Conservation (phyloP, 2,113 vertebrate species). For the Sander lucioperca region DNA sequence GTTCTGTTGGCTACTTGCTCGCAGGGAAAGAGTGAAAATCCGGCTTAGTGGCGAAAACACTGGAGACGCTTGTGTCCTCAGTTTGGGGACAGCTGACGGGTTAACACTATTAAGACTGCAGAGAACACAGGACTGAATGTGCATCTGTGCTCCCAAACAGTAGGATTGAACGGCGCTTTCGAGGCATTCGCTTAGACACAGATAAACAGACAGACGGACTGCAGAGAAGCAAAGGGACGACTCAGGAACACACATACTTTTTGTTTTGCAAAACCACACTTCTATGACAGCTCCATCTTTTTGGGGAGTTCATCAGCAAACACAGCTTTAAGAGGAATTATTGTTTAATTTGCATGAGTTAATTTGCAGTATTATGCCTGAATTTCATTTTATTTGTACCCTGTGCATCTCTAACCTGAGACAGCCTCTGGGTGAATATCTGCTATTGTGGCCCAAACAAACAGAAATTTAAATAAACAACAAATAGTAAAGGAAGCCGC, state of each 20-base stretch:
- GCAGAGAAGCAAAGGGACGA: conserved; percentile 49
- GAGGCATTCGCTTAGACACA: conserved; percentile 57
- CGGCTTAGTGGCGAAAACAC: conserved; percentile 61
- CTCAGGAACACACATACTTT: conserved; percentile 55
- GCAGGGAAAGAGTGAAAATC: conserved; percentile 71
- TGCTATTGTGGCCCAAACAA: background rate
- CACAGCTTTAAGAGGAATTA: background rate
- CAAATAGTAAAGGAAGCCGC: background rate
- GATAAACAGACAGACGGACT: conserved; percentile 69
- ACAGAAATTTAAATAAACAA: background rate
- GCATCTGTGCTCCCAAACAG: conserved; percentile 78
- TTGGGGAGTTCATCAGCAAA: conserved; percentile 22
- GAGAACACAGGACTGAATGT: conserved; percentile 67
- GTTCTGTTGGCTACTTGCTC: conserved; percentile 54
- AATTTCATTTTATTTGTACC: background rate
- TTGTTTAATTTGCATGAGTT: conserved; percentile 7
- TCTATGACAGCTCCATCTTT: conserved; percentile 26
- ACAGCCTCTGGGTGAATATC: no score
- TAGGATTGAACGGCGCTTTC: conserved; percentile 56
- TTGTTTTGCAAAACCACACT: conserved; percentile 12
- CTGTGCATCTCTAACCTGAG: background rate
- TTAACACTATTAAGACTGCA: conserved; percentile 81
- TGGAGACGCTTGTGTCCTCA: conserved; percentile 68
- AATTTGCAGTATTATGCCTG: background rate
- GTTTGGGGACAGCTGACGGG: conserved; percentile 80